Base-by-base conservation (phyloP, 2,797 vertebrate genomes). In the Anolis apletophallus region DNA sequence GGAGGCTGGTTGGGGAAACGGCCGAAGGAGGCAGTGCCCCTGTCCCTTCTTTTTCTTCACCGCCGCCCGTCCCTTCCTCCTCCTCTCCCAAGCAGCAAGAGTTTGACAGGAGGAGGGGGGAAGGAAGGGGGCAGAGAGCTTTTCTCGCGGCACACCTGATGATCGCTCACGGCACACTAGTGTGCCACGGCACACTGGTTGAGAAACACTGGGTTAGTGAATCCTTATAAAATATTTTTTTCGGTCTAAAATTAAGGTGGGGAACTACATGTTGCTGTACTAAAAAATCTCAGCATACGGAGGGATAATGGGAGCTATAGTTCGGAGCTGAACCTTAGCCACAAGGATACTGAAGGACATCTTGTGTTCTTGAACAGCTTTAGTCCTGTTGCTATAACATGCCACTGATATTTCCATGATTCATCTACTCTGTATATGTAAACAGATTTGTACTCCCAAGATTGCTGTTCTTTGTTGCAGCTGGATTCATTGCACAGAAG, bases 401-500 rank as follows among this genome's bases (percentile, higher is more conserved):
- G 84, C 1, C 54, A 1, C 0, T 0, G 1, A 61, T 23, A 61
- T 32, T 64, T 82, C 26, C 69, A 21, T 54, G 50, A 50, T 67
- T 67, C 46, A 73, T 64, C 9, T 77, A 1, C 32, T 54, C 50
- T 54, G 46, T 72, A 76, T 21, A 19, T 11, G 13, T 52, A 81
- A 69, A 7, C 3, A 55, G 61, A 50, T 54, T 26, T 36, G 16
- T 67, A 14, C n/a, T 6, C 17, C 6, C 6, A 7, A 55, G 1
- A 17, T 1, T 1, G 12, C 26, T 26, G 0, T n/a, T 1, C 55
- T 89, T 67, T 75, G 55, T 59, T 17, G 1, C 34, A 99, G 98
- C 98, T 86, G 98, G 97, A 11, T 97, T 92, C 83, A 95, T 99
- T 16, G 96, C 98, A 7, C 97, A 96, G 92, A 96, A 96, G 90